Conservation (phyloP, 2,797 vertebrate species). For the Okamejei kenojei region DNA sequence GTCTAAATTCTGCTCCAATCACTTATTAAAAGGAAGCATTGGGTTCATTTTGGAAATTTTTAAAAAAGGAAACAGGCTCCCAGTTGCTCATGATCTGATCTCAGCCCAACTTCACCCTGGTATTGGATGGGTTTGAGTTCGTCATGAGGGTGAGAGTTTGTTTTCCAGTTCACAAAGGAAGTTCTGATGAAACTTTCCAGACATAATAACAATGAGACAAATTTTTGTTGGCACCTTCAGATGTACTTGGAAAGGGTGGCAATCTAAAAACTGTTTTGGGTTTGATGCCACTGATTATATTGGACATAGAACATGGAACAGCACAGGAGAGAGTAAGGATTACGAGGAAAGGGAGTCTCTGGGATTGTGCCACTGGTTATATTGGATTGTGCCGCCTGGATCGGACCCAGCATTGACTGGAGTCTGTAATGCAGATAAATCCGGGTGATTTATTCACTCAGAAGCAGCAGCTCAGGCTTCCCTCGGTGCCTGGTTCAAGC, state of each 20-base stretch:
- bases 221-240: constrained; percentile 19
- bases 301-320: too few species aligned
- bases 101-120: background rate
- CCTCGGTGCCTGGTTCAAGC: background rate
- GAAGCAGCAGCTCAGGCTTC: background rate
- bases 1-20: too few species aligned
- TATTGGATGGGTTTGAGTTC: background rate
- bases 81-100: background rate
- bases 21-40: too few species aligned
- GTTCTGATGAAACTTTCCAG: background rate
- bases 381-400: background rate
- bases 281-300: too few species aligned
- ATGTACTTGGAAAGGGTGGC: background rate
- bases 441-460: too few species aligned
- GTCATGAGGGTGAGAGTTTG: constrained; percentile 5
- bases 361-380: background rate
- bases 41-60: background rate
- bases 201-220: constrained; percentile 4
- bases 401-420: background rate
- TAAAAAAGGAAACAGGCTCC: too few species aligned
- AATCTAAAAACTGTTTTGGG: background rate
- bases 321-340: background rate
- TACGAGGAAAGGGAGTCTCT: background rate
- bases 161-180: background rate
- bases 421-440: background rate